Conservation (phyloP, 2,113 vertebrate genomes). For the Megaptera novaeangliae region DNA sequence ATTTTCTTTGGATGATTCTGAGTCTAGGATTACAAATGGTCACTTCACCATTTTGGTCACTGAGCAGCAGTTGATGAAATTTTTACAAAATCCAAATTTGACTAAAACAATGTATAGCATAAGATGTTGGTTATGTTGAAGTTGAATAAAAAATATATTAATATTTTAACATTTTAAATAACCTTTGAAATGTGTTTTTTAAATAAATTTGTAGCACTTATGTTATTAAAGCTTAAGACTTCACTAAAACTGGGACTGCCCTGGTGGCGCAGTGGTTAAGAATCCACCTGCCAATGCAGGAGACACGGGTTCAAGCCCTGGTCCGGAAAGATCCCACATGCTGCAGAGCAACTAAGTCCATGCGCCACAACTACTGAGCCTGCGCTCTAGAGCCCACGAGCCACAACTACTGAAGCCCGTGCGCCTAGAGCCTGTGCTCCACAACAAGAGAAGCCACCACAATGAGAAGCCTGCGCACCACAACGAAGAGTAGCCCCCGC, state of each 20-base stretch:
- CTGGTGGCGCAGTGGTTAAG: too few relatives aligned
- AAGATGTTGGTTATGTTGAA: not conserved
- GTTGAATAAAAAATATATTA: not conserved
- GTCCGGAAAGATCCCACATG: too few relatives aligned
- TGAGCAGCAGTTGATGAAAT: not conserved
- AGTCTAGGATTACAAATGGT: not conserved
- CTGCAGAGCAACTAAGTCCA: too few relatives aligned
- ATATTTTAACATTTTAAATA: not conserved
- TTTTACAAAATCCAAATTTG: not conserved
- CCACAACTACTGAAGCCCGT: too few relatives aligned
- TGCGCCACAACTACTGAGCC: too few relatives aligned
- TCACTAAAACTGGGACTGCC: not conserved
- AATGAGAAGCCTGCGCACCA: too few relatives aligned
- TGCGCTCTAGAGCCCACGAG: fast-evolving
- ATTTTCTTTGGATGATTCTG: not conserved
- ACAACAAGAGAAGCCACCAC: too few relatives aligned
- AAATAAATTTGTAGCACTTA: not conserved
- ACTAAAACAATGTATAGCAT: not conserved
- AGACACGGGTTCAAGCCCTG: too few relatives aligned
- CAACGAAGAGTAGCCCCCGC: too few relatives aligned
- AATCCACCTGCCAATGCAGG: too few relatives aligned
- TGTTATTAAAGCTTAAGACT: not conserved
- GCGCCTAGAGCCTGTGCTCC: too few relatives aligned
- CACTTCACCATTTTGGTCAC: not conserved
- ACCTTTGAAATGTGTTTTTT: not conserved